Evolutionary conservation across 2,113 vertebrate genomes (phyloP).

Genomic region (Pteronura brasiliensis): DNA sequence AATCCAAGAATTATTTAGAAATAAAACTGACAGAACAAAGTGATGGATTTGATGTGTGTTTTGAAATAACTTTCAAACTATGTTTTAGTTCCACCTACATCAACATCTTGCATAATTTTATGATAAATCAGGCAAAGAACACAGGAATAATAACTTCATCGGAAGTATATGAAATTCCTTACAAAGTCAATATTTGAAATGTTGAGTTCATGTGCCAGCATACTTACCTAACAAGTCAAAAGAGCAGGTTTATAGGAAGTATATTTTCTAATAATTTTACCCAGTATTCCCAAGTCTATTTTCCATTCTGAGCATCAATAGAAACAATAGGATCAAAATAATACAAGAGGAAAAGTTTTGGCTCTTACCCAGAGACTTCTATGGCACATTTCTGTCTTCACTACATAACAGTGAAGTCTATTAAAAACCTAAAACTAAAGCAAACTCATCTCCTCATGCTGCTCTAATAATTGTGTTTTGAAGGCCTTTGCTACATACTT

Average conservation of each 20-base stretch:
- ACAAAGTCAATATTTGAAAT: conserved; percentile 27
- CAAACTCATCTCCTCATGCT: conserved; percentile 25
- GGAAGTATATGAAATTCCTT: not conserved
- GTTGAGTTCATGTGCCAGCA: not conserved
- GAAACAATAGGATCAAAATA: conserved; percentile 19
- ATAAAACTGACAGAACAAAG: not conserved
- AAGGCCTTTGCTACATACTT: conserved; percentile 17
- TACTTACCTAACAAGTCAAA: conserved; percentile 9
- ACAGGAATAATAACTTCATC: not conserved
- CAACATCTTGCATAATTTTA: conserved; percentile 11
- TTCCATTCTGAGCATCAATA: not conserved
- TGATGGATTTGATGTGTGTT: not conserved
- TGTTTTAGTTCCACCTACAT: conserved; percentile 15
- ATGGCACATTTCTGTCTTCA: conserved; percentile 44
- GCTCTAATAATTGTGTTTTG: conserved; percentile 26
- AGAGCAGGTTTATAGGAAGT: not conserved
- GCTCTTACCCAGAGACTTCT: conserved; percentile 18
- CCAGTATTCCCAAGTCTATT: not conserved
- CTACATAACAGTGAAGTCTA: not conserved
- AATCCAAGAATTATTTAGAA: conserved; percentile 10
- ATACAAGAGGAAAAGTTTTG: not conserved
- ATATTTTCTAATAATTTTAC: conserved; percentile 9
- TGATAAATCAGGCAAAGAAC: not conserved
- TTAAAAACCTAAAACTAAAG: conserved; percentile 53
- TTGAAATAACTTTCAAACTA: conserved; percentile 22